Evolutionary conservation across 2,888 invertebrate species (phyloP).

Genomic region (Andrena trimmerana): DNA sequence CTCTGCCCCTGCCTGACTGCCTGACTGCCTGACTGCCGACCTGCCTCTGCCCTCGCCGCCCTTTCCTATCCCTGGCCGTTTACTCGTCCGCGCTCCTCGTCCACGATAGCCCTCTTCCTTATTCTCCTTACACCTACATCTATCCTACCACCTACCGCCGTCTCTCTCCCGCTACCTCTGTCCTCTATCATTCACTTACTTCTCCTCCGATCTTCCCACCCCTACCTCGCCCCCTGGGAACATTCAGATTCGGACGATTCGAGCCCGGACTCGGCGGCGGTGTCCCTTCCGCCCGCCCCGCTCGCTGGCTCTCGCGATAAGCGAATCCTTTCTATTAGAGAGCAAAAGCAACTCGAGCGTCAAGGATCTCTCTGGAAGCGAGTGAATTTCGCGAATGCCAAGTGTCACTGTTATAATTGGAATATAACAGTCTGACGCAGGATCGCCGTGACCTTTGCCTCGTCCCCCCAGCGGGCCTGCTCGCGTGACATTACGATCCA

Average conservation of each 20-base stretch:
- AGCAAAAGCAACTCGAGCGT: slow-evolving; percentile 13
- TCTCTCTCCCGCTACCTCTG: slow-evolving; percentile 17
- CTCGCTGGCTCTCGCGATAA: slow-evolving; percentile 21
- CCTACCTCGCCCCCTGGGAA: not conserved
- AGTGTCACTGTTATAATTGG: not conserved
- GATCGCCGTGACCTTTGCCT: slow-evolving; percentile 4
- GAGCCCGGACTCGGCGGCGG: slow-evolving; percentile 19
- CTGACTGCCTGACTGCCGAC: slow-evolving; percentile 63
- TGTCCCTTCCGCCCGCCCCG: slow-evolving; percentile 1
- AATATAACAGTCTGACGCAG: not conserved
- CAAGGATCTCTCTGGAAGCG: not conserved
- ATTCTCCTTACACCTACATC: slow-evolving; percentile 55
- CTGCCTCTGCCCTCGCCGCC: slow-evolving; percentile 48
- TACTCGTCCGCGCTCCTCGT: slow-evolving; percentile 77
- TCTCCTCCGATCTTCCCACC: not conserved
- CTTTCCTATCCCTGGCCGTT: slow-evolving; percentile 76
- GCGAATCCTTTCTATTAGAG: slow-evolving; percentile 18
- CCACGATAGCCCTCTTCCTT: slow-evolving; percentile 61
- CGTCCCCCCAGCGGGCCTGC: not conserved
- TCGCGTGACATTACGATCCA: slow-evolving; percentile 18
- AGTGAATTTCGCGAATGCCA: not conserved
- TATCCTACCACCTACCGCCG: slow-evolving; percentile 6
- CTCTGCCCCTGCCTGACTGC: slow-evolving; percentile 61
- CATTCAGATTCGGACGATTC: slow-evolving; percentile 14
- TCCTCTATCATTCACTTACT: slow-evolving; percentile 14